A percentile compares a stretch with the other conserved stretches of the same genome.
Evolutionary conservation across 2,888 invertebrate genomes (phyloP).

Genomic region (Cepaea hortensis): DNA sequence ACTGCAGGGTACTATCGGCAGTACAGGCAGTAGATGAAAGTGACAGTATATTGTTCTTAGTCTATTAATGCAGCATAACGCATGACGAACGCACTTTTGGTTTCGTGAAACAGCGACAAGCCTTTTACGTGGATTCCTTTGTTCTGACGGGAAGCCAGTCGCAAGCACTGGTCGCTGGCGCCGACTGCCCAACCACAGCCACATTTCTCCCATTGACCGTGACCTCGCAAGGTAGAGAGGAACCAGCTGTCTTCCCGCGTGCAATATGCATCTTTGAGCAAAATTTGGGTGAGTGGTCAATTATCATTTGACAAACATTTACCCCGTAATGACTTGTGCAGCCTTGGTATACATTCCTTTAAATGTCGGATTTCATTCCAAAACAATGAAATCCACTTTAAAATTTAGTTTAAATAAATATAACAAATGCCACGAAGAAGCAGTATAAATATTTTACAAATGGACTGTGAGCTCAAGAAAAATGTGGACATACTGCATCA

Average conservation of each 20-base stretch:
- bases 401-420: no score
- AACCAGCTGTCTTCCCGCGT: slow-evolving; percentile 44
- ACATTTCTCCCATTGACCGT: slow-evolving; percentile 36
- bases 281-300: slow-evolving; percentile 57
- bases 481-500: no score
- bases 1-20: no score
- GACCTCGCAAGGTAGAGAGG: slow-evolving; percentile 29
- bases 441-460: no score
- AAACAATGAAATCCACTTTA: neutral
- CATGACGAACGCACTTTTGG: no score
- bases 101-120: slow-evolving; percentile 43
- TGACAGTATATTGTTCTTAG: no score
- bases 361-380: neutral
- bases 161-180: slow-evolving; percentile 57
- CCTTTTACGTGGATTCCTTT: slow-evolving; percentile 62
- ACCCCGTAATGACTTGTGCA: no score
- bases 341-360: neutral
- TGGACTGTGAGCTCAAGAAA: no score
- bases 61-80: no score
- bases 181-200: slow-evolving; percentile 64
- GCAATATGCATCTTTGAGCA: slow-evolving; percentile 70
- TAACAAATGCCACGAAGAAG: no score
- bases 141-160: slow-evolving; percentile 57
- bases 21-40: no score
- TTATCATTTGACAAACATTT: no score